Percentiles rank a stretch among this genome's conserved stretches.
These are phyloP conservation scores for Drosophila kepulauana DNA, from an alignment of 1,140 invertebrate genomes.

Conservation along the genomic window DNA sequence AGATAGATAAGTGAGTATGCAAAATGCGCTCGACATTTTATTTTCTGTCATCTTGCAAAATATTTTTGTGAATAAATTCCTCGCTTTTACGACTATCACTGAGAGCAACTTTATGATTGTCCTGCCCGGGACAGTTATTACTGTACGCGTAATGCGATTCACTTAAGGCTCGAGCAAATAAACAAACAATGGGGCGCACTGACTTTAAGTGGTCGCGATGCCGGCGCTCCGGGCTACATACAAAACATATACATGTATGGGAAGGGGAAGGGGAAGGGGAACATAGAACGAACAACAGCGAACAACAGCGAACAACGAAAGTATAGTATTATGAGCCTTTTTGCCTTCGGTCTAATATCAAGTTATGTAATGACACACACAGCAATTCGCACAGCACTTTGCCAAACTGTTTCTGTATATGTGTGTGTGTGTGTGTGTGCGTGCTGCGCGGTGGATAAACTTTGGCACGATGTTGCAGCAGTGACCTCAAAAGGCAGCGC, in stretches of 20 bases:
- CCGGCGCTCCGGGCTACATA: conserved; percentile 44
- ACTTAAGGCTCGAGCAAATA: conserved; percentile 42
- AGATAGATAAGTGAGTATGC: conserved; percentile 8
- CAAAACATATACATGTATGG: background rate
- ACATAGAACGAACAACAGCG: conserved; percentile 2
- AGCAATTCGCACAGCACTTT: conserved; percentile 37
- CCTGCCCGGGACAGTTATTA: conserved; percentile 11
- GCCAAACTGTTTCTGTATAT: conserved; percentile 41
- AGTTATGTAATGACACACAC: conserved; percentile 69
- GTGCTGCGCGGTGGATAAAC: conserved; percentile 41
- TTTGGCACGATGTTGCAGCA: conserved; percentile 57
- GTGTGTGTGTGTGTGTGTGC: background rate
- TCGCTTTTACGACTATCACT: background rate
- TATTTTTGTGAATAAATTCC: background rate
- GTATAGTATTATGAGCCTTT: conserved; percentile 30
- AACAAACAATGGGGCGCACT: conserved; percentile 49
- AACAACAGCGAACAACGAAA: conserved; percentile 15
- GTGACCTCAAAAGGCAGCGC: conserved; percentile 49
- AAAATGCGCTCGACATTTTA: background rate
- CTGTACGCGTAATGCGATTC: conserved; percentile 35
- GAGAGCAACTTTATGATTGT: conserved; percentile 9
- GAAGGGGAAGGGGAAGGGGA: background rate
- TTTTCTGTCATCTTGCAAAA: background rate
- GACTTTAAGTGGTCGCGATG: conserved; percentile 47
- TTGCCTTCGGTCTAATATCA: conserved; percentile 48